phyloP scores from a whole-genome alignment of 1,140 invertebrate species.

The Psix sp. region DNA sequence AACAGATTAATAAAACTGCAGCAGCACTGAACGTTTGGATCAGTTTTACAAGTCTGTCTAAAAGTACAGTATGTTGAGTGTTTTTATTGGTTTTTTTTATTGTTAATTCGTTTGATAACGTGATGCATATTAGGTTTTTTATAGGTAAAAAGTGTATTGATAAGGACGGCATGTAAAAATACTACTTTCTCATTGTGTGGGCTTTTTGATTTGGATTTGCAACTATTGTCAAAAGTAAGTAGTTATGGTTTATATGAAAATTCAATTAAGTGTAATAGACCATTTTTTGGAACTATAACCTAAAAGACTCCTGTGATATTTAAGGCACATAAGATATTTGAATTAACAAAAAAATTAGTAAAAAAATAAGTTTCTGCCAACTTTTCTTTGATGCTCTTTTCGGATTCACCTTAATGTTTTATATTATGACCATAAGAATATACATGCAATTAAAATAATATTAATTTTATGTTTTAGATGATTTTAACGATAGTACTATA shows the following conservation, averaged over 20 bases:
- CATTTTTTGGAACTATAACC: no score
- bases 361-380: no score
- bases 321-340: no score
- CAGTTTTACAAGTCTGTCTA: background rate
- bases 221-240: conserved; percentile 7
- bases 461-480: background rate
- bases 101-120: background rate
- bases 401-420: no score
- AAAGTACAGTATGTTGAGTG: background rate
- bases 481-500: background rate
- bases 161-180: background rate
- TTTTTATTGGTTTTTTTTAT: background rate
- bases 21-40: background rate
- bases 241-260: no score
- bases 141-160: conserved; percentile 6
- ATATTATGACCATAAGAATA: no score
- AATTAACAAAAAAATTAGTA: no score
- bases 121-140: background rate
- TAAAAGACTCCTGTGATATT: no score
- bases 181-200: conserved; percentile 10
- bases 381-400: no score
- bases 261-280: no score
- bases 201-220: conserved; percentile 11
- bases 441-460: no score
- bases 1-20: conserved; percentile 10